Percentiles rank a stretch among this genome's conserved stretches.
Conservation (phyloP, 92 coral and sea anemone genomes). For the Plumapathes pennacea region DNA sequence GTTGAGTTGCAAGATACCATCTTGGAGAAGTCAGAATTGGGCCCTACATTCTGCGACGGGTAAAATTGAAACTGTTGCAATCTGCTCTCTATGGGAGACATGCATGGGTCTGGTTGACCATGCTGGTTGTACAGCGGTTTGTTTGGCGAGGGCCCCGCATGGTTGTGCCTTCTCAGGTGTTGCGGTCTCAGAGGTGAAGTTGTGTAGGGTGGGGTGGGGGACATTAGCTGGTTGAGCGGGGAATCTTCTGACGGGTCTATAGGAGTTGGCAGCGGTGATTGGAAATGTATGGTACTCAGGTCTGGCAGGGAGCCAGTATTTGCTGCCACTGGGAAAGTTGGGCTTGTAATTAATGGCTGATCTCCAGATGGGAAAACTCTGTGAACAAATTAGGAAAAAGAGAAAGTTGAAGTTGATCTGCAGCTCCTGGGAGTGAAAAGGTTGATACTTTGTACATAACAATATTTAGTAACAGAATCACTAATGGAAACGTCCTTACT, state of each 20-base stretch:
- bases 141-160: conserved; percentile 38
- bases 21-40: conserved; percentile 29
- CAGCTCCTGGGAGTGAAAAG: not conserved
- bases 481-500: conserved; percentile 36
- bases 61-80: conserved; percentile 72
- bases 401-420: not conserved
- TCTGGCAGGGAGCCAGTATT: conserved; percentile 93
- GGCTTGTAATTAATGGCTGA: conserved; percentile 44
- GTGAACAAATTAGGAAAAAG: conserved; percentile 1
- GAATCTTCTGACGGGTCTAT: conserved; percentile 74
- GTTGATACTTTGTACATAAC: not conserved
- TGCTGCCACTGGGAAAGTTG: conserved; percentile 52
- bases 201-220: conserved; percentile 58
- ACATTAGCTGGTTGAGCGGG: conserved; percentile 50
- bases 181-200: conserved; percentile 53
- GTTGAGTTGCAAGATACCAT: conserved; percentile 46
- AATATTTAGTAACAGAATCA: not conserved
- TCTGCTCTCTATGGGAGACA: conserved; percentile 62
- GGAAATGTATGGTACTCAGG: conserved; percentile 90
- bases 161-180: conserved; percentile 34
- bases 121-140: conserved; percentile 47
- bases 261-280: conserved; percentile 91
- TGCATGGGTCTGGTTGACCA: conserved; percentile 29
- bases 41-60: conserved; percentile 34
- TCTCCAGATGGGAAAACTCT: conserved; percentile 68